Evolutionary conservation across 2,113 vertebrate genomes (phyloP).

Genomic region (Odontophorus gujanensis): DNA sequence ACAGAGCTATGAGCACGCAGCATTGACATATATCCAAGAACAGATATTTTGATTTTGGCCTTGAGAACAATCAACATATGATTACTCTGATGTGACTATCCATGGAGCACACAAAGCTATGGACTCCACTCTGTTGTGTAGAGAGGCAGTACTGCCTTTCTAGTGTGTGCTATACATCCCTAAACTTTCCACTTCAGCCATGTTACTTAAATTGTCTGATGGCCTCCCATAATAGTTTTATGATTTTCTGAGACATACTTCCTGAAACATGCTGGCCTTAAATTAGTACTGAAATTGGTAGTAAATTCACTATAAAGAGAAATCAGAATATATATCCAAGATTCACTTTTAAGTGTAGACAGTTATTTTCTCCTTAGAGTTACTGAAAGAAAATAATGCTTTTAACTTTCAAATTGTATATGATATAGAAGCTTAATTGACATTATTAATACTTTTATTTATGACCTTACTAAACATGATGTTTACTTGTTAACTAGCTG

Average conservation of each 20-base stretch:
- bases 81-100: background rate
- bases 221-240: background rate
- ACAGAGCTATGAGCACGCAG: background rate
- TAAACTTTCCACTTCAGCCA: background rate
- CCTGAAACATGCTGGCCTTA: background rate
- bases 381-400: background rate
- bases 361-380: background rate
- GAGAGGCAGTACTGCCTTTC: rapidly evolving
- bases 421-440: slow-evolving; percentile 16
- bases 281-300: background rate
- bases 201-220: background rate
- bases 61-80: background rate
- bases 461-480: background rate
- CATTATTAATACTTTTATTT: background rate
- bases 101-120: background rate
- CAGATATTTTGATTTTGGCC: background rate
- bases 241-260: background rate
- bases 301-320: background rate
- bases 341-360: background rate
- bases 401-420: background rate
- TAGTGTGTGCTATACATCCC: background rate
- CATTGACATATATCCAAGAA: rapidly evolving
- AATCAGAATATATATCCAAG: background rate
- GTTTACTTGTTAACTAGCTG: background rate
- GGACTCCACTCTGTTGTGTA: background rate